phyloP scores from a whole-genome alignment of 2,113 vertebrate species.

The Panthera uncia region DNA sequence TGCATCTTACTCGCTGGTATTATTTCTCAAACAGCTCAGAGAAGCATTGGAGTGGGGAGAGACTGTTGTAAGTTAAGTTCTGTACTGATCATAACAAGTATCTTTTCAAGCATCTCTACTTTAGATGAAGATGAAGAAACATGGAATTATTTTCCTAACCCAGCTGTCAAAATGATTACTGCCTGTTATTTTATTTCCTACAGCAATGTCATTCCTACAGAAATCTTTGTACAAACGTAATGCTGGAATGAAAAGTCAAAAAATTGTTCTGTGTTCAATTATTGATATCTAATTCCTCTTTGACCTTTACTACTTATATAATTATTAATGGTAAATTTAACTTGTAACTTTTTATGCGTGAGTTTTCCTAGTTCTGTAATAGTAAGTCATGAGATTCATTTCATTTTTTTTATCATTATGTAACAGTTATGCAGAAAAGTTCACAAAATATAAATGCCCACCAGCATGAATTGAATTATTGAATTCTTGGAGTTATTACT shows the following conservation, averaged over 20 bases:
- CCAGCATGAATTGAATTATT: background rate
- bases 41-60: background rate
- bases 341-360: background rate
- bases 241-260: background rate
- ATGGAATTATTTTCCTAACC: conserved; percentile 8
- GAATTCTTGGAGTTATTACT: background rate
- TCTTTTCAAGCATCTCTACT: background rate
- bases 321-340: conserved; percentile 36
- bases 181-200: conserved; percentile 12
- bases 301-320: background rate
- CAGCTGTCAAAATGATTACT: background rate
- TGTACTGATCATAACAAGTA: background rate
- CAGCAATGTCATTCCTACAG: background rate
- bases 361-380: background rate
- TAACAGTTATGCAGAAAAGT: conserved; percentile 4
- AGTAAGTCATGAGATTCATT: background rate
- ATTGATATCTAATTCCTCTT: conserved; percentile 22
- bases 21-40: conserved; percentile 5
- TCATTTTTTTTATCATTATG: background rate
- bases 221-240: conserved; percentile 3
- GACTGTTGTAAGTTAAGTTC: background rate
- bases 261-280: background rate
- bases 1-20: background rate
- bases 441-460: background rate
- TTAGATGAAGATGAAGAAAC: conserved; percentile 5